A percentile compares a stretch with the other conserved stretches of the same genome.
phyloP scores from a whole-genome alignment of 1,140 invertebrate genomes.

The Drosophila repleta region DNA sequence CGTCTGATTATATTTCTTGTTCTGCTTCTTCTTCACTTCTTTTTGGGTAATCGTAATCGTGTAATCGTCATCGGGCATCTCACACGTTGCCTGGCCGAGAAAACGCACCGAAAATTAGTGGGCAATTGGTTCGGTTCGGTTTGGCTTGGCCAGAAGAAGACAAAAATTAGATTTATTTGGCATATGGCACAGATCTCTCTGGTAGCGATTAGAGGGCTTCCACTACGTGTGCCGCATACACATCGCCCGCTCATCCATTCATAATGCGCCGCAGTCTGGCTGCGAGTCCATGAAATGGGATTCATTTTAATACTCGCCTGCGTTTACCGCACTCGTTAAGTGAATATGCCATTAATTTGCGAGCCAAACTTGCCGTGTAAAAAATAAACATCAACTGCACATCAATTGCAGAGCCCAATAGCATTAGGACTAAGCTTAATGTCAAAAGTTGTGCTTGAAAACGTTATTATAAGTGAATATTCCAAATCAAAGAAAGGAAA shows the following conservation, averaged over 20 bases:
- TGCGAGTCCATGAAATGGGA: slow-evolving; percentile 34
- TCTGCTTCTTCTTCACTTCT: slow-evolving; percentile 33
- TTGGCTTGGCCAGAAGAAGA: neutral
- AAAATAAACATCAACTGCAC: slow-evolving; percentile 30
- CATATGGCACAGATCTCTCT: slow-evolving; percentile 73
- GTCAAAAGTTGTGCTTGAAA: neutral
- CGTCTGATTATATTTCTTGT: slow-evolving; percentile 42
- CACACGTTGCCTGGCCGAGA: slow-evolving; percentile 59
- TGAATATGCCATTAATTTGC: slow-evolving; percentile 44
- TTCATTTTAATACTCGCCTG: slow-evolving; percentile 42
- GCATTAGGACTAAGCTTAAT: slow-evolving; percentile 5
- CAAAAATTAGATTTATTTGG: slow-evolving; percentile 75
- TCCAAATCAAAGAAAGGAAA: too few relatives aligned
- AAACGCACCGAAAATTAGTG: slow-evolving; percentile 77
- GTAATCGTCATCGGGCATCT: slow-evolving; percentile 56
- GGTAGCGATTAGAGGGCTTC: slow-evolving; percentile 49
- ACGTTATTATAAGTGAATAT: too few relatives aligned
- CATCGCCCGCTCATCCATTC: slow-evolving; percentile 34
- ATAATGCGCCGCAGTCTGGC: neutral
- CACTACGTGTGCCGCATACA: slow-evolving; percentile 63
- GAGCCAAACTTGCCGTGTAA: slow-evolving; percentile 4
- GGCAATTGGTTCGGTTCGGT: slow-evolving; percentile 59
- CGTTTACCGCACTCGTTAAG: slow-evolving; percentile 33
- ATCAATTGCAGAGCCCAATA: slow-evolving; percentile 12
- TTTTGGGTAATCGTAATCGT: slow-evolving; percentile 49